A percentile compares a stretch with the other conserved stretches of the same genome.
Evolutionary conservation across 2,113 vertebrate genomes (phyloP).

Genomic region (Platysteira castanea): DNA sequence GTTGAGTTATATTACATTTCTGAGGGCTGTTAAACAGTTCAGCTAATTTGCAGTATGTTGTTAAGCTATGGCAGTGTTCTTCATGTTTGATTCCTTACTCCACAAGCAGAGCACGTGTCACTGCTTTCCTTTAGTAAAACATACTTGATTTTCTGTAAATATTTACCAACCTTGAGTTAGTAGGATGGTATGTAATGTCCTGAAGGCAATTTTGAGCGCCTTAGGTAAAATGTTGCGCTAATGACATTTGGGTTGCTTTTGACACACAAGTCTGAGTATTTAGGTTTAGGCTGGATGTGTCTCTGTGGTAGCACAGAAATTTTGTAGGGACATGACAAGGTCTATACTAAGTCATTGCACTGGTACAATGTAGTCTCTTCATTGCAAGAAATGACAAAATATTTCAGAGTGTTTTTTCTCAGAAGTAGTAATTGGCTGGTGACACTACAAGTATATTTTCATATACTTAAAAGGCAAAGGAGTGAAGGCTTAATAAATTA

Average conservation of each 20-base stretch:
- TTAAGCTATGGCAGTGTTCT: not conserved
- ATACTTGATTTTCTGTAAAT: not conserved
- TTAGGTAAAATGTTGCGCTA: not conserved
- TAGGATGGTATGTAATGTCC: not conserved
- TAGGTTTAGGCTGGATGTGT: not conserved
- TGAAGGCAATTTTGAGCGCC: not conserved
- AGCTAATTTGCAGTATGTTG: not conserved
- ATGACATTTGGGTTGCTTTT: not conserved
- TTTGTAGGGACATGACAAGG: not conserved
- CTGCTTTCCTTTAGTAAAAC: not conserved
- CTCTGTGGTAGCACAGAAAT: not conserved
- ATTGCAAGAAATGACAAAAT: not conserved
- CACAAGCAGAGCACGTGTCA: not conserved
- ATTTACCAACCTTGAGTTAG: not conserved
- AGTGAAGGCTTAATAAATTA: not conserved
- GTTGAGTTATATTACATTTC: not conserved
- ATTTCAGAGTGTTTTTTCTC: not conserved
- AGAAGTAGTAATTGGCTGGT: not conserved
- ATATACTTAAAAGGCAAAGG: not conserved
- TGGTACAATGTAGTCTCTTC: not conserved
- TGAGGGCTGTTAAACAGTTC: not conserved
- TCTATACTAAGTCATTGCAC: not conserved
- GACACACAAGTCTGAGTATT: not conserved
- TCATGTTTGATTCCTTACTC: not conserved
- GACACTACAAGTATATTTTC: not conserved